phyloP scores from a whole-genome alignment of 2,113 vertebrate species.

The Misgurnus mizolepis region DNA sequence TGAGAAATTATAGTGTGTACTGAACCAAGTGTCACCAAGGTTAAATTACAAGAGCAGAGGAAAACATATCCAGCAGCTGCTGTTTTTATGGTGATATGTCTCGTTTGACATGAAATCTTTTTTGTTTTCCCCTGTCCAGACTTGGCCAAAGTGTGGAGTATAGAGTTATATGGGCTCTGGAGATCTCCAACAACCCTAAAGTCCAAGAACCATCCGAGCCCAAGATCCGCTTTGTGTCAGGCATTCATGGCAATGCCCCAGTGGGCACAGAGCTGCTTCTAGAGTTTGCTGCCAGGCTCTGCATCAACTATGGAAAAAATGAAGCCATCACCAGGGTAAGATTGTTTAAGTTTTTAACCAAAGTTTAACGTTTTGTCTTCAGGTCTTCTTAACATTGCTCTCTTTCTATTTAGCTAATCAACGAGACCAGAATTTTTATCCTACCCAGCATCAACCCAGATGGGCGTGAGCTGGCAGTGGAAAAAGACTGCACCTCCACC shows the following conservation, averaged over 20 bases:
- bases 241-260: constrained; percentile 92
- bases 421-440: constrained; percentile 90
- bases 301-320: constrained; percentile 94
- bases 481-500: constrained; percentile 84
- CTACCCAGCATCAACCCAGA: constrained; percentile 95
- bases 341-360: not conserved
- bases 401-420: constrained; percentile 79
- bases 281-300: constrained; percentile 90
- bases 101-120: not conserved
- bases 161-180: constrained; percentile 89
- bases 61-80: not conserved
- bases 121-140: constrained; percentile 67
- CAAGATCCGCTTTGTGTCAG: constrained; percentile 92
- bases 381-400: not conserved
- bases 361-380: not conserved
- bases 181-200: constrained; percentile 92
- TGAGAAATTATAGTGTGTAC: not conserved
- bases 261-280: constrained; percentile 94
- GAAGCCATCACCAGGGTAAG: constrained; percentile 85
- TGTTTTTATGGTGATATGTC: not conserved
- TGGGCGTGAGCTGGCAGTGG: constrained; percentile 84
- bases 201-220: constrained; percentile 85
- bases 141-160: constrained; percentile 91
- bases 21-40: constrained; percentile 10
- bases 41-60: not conserved